These are phyloP conservation scores for Theocolax elegans DNA, from an alignment of 1,140 invertebrate genomes.

Conservation along the genomic window DNA sequence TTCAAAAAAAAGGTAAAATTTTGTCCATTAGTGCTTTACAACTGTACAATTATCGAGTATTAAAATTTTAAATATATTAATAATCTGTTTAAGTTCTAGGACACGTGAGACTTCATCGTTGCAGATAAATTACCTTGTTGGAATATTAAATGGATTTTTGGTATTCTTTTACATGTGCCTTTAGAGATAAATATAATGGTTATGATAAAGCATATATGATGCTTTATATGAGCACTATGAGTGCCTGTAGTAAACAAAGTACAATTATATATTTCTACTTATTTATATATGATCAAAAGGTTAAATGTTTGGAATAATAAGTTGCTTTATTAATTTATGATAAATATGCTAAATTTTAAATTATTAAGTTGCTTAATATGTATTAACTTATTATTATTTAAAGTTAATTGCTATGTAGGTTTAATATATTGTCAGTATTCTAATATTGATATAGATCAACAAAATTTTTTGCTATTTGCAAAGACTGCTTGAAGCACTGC, in stretches of 20 bases:
- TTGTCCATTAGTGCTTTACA: no score
- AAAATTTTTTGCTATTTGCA: background rate
- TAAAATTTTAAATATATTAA: no score
- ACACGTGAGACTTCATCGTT: slow-evolving; percentile 35
- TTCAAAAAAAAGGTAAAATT: slow-evolving; percentile 48
- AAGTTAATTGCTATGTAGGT: background rate
- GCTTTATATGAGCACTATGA: slow-evolving; percentile 10
- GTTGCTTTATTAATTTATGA: background rate
- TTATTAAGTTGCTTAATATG: background rate
- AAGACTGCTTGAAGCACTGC: slow-evolving; percentile 10
- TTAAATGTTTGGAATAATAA: no score
- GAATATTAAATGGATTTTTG: slow-evolving; percentile 51
- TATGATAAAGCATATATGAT: background rate
- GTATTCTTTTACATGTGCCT: slow-evolving; percentile 56
- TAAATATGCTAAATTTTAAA: background rate
- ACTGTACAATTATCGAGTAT: no score
- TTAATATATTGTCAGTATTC: slow-evolving; percentile 20
- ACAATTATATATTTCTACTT: slow-evolving; percentile 36
- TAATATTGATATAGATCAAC: background rate
- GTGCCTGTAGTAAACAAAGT: slow-evolving; percentile 14
- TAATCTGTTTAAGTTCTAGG: slow-evolving; percentile 46
- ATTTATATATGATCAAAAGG: slow-evolving; percentile 24
- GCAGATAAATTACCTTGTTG: slow-evolving; percentile 56
- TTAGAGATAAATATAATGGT: slow-evolving; percentile 33
- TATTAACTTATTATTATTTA: background rate